Conservation (phyloP, 1,140 invertebrate species). For the Lasaia peninsularis region DNA sequence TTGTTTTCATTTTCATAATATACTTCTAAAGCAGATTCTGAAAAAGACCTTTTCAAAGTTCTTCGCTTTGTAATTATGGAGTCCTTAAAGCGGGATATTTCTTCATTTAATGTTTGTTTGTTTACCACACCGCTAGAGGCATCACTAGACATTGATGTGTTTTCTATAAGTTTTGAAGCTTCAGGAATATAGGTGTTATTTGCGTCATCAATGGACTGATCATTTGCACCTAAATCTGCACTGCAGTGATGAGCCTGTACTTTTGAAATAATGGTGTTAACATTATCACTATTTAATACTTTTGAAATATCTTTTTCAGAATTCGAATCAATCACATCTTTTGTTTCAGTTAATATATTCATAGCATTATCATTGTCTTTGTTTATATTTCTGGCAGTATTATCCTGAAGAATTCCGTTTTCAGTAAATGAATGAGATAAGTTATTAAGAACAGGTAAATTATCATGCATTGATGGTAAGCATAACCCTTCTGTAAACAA, state of each 20-base stretch:
- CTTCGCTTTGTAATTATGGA: not conserved
- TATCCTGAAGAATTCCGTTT: not conserved
- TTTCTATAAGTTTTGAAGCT: not conserved
- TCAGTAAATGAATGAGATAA: no score
- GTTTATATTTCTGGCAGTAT: no score
- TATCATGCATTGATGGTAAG: not conserved
- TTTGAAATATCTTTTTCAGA: not conserved
- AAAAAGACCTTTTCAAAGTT: constrained; percentile 56
- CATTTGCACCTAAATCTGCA: not conserved
- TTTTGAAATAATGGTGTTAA: not conserved
- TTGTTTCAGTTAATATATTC: not conserved
- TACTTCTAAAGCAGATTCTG: constrained; percentile 52
- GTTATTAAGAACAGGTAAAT: not conserved
- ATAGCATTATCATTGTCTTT: no score
- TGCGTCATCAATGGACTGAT: not conserved
- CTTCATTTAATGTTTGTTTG: not conserved
- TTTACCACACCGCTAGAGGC: not conserved
- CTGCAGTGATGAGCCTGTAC: not conserved
- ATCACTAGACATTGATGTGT: not conserved
- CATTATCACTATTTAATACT: not conserved
- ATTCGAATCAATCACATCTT: not conserved
- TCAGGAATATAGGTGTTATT: not conserved
- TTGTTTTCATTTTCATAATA: constrained; percentile 26
- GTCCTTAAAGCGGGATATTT: not conserved
- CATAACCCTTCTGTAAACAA: constrained; percentile 34